Base-by-base conservation (phyloP, 2,888 invertebrate species). In the Ormyrus pomaceus region DNA sequence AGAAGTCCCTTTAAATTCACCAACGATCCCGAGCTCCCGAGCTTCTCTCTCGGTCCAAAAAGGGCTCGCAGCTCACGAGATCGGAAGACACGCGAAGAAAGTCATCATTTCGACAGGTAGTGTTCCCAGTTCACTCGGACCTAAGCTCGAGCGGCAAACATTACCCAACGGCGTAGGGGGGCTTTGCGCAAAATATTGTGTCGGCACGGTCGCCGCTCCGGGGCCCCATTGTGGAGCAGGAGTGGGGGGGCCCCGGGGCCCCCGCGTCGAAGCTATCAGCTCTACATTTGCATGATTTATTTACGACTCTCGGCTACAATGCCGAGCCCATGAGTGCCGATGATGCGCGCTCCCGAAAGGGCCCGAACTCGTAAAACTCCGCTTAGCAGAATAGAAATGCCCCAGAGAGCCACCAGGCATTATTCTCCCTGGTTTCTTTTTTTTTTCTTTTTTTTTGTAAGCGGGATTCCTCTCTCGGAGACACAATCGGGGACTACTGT, bases 151-250 rank as follows among this genome's bases (percentile, higher is more conserved):
- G 51, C 66, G 50, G 58, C 34, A 56, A 74, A 56, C 46, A 59
- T 62, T n/a, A 46, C 13, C 48, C 55, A 56, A 11, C n/a, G 11
- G 55, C 34, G 8, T 8, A 9, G 13, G 50, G n/a, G 82, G 82
- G 79, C 78, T 82, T 34, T 80, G 83, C 82, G 79, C 83, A 83
- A 83, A 84, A 83, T 84, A 84, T 84, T 82, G 82, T 82, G 82
- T 79, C 82, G 78, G 80, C 34, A 69, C 80, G 79, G 70, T 73
- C 82, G 70, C 74, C 74, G 75, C 81, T 77, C 59, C 10, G 61
- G 48, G 62, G 7, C 11, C 62, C 48, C 59, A 45, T n/a, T 56
- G 34, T 50, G 34, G 4, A 4, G 34, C 34, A 3, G 34, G 34
- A 34, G 34, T 34, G 34, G 34, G 34, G 34, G 34, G 19, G 19